Conservation (phyloP, 2,113 vertebrate genomes). For the Spermophilus dauricus region DNA sequence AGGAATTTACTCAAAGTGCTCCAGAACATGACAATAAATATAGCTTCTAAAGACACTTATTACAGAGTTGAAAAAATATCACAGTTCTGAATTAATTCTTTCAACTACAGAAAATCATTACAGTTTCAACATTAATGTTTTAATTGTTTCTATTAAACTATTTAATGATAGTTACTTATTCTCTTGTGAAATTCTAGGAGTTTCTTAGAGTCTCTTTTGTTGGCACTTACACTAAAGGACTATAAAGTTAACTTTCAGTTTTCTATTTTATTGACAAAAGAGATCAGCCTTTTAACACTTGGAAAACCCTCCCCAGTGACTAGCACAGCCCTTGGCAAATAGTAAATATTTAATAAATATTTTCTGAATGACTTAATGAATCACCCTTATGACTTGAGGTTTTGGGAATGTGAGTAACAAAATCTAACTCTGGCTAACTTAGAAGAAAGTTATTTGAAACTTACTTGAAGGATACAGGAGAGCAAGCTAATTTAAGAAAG, state of each 20-base stretch:
- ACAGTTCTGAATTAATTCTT: conserved; percentile 47
- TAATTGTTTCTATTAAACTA: conserved; percentile 35
- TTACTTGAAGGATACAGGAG: background rate
- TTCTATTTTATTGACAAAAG: conserved; percentile 53
- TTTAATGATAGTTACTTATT: conserved; percentile 43
- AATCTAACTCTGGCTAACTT: conserved; percentile 52
- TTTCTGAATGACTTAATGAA: conserved; percentile 55
- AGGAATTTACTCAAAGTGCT: background rate
- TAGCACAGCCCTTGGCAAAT: conserved; percentile 45
- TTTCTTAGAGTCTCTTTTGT: conserved; percentile 1
- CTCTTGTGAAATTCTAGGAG: background rate
- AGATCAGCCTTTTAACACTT: conserved; percentile 34
- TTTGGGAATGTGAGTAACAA: conserved; percentile 30
- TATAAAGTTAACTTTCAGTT: conserved; percentile 1
- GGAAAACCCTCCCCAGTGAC: background rate
- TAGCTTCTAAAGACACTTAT: conserved; percentile 42
- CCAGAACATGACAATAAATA: conserved; percentile 21
- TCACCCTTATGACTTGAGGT: background rate
- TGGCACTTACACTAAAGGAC: conserved; percentile 35
- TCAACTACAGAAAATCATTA: conserved; percentile 33
- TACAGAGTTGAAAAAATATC: conserved; percentile 52
- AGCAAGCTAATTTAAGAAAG: conserved; percentile 26
- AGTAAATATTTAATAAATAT: conserved; percentile 60
- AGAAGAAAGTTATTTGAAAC: background rate
- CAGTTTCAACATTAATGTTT: conserved; percentile 26